Base-by-base conservation (phyloP, 2,113 vertebrate genomes). In the Gymnocephalus cernua region DNA sequence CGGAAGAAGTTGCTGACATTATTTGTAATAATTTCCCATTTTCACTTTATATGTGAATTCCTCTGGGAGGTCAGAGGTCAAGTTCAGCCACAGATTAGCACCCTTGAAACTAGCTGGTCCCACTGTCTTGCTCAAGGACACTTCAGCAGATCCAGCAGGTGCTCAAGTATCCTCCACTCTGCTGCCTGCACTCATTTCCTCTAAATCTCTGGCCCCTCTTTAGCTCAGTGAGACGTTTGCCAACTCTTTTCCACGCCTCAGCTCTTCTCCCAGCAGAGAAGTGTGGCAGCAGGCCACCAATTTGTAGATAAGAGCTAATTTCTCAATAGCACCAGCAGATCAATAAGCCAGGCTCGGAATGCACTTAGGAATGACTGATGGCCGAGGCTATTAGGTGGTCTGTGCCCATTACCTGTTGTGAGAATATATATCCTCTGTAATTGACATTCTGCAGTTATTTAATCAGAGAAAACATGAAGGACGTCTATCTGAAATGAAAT, bases 311-410 rank as follows among this genome's bases (percentile, higher is more conserved):
- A 87, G 89, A 87, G 77, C 64, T 77, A 51, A 84, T 88, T 92
- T 83, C 82, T 90, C 86, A 82, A 68, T 71, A 79, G 84, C 82
- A 51, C 27, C 91, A 89, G 72, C 81, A 35, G 89, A 91, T 92
- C 90, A 79, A 93, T 94, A 92, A 54, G 80, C 63, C 58, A 29
- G 51, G 74, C 74, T 76, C 35, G 3, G 80, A 72, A 84, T 57
- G 83, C 89, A 92, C 91, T 91, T 87, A 91, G 79, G 29, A 14
- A 62, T 89, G 92, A 93, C 62, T 85, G 84, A 90, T 83, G 78
- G 72, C 50, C 0, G 74, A 70, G 75, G 84, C 88, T 74, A 70
- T 89, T 88, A 81, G 79, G 7, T 65, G 82, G n/a, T 66, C 14
- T 59, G 48, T 64, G 74, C 68, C 68, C 59, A 83, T 86, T 89